These are phyloP conservation scores for Halictus ligatus DNA, from an alignment of 2,888 invertebrate genomes.

Conservation along the genomic window DNA sequence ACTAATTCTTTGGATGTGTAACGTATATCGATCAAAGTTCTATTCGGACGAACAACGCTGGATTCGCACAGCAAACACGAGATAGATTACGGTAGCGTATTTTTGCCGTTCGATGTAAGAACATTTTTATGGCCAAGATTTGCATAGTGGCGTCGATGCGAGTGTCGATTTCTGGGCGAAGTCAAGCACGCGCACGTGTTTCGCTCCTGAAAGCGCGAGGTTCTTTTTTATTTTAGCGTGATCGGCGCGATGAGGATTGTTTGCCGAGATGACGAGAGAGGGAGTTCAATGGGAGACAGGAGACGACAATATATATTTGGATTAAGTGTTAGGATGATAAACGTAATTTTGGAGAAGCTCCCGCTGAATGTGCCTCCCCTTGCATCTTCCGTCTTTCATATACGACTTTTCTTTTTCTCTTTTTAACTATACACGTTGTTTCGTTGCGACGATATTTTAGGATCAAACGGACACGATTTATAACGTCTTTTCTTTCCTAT, in stretches of 20 bases:
- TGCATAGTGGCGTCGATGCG: constrained; percentile 54
- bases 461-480: background rate
- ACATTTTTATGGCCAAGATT: constrained; percentile 65
- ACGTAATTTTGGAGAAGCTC: constrained; percentile 62
- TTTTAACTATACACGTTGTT: background rate
- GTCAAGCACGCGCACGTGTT: constrained; percentile 51
- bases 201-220: constrained; percentile 64
- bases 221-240: constrained; percentile 22
- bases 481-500: constrained; percentile 2
- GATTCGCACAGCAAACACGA: constrained; percentile 53
- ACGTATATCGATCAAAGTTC: constrained; percentile 53
- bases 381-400: constrained; percentile 44
- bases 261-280: constrained; percentile 55
- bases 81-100: constrained; percentile 32
- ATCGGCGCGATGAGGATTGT: constrained; percentile 17
- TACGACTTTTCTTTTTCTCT: background rate
- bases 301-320: constrained; percentile 69
- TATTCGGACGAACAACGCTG: constrained; percentile 58
- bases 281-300: constrained; percentile 62
- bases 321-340: constrained; percentile 63
- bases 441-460: constrained; percentile 20
- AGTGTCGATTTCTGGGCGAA: constrained; percentile 52
- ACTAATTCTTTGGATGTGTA: constrained; percentile 36
- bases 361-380: constrained; percentile 56
- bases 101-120: constrained; percentile 57